Evolutionary conservation across 2,113 vertebrate genomes (phyloP), one percentile per base, ranked within the genome.

Genomic region (Rhinoptilus africanus): DNA sequence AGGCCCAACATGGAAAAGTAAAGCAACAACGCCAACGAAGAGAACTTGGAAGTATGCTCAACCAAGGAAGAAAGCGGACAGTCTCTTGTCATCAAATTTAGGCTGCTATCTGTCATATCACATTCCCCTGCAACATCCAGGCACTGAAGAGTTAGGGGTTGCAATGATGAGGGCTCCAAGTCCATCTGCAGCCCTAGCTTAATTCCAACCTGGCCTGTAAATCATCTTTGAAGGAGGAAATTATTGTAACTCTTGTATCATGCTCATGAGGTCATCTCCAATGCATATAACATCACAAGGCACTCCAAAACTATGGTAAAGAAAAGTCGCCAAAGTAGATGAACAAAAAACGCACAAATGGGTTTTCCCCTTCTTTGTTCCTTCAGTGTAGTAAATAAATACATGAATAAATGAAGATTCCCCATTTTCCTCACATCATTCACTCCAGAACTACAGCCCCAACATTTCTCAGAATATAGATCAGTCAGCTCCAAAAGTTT

Each of bases 331-430:
- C 14, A 14, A 84, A 79, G 56, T 17, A 71, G n/a, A 50, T 63
- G 16, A 60, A 87, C 48, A 85, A 74, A 82, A 86, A 53, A 51
- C 3, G 11, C 30, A 78, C 48, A 73, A 62, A 78, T 14, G 19
- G 26, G 26, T 41, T 86, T 77, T 30, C 24, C 7, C 34, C 23
- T 78, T 74, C 48, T 88, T 87, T 26, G 43, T 68, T 78, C 56
- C 71, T 74, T 60, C 63, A 66, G 18, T 13, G 9, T 34, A 59
- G 34, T 67, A 68, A 89, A 57, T 45, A 76, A 57, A 75, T 69
- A 68, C 37, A 93, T 71, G 37, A 94, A 80, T 81, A 89, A 94
- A 81, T 57, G 77, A 83, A 88, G 59, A 91, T 89, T 50, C 51
- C 68, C 67, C 22, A 21, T 91, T 78, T 74, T 41, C 68, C 54